Percentiles rank a stretch among this genome's conserved stretches.
These are phyloP conservation scores for Pangasius djambal DNA, from an alignment of 2,797 vertebrate species.

Conservation along the genomic window DNA sequence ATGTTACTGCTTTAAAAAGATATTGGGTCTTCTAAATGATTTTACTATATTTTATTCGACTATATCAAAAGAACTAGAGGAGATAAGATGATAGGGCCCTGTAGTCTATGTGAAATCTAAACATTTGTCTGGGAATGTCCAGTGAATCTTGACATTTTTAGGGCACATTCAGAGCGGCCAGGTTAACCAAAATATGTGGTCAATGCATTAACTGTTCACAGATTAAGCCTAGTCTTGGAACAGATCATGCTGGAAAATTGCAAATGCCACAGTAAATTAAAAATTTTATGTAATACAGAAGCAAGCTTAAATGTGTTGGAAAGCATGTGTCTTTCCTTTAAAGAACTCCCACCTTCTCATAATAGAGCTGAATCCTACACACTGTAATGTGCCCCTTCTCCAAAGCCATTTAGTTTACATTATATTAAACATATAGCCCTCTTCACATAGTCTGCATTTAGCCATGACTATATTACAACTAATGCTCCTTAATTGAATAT, in stretches of 20 bases:
- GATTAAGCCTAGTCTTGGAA: background rate
- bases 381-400: background rate
- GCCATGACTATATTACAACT: background rate
- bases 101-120: background rate
- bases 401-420: background rate
- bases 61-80: background rate
- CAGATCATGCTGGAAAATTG: background rate
- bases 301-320: background rate
- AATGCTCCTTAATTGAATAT: background rate
- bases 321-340: background rate
- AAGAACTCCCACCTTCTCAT: constrained; percentile 1
- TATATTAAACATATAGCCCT: background rate
- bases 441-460: background rate
- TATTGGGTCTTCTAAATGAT: background rate
- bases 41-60: background rate
- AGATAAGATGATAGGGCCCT: too few relatives aligned
- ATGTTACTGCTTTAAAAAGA: background rate
- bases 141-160: background rate
- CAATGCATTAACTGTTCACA: background rate
- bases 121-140: background rate
- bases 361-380: background rate
- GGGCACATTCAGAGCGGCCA: background rate
- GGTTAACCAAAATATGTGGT: background rate
- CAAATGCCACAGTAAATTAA: background rate
- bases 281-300: background rate